Evolutionary conservation across 2,888 invertebrate species (phyloP).

Genomic region (Drosophila pegasa): DNA sequence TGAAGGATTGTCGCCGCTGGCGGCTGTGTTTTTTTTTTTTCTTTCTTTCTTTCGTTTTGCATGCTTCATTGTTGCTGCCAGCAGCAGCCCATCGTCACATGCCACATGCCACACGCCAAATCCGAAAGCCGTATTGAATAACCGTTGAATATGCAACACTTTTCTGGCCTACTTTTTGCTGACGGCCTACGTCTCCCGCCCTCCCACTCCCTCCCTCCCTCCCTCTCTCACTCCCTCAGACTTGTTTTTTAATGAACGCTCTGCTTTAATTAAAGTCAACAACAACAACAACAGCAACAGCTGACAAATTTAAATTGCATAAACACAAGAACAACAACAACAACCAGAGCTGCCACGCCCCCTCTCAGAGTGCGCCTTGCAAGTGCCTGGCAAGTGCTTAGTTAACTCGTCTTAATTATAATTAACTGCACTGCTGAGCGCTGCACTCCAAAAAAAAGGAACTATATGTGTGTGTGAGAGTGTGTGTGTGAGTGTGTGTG

Average conservation of each 20-base stretch:
- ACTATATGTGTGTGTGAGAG: neutral
- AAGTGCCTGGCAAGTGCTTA: constrained; percentile 73
- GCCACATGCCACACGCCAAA: constrained; percentile 27
- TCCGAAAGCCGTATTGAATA: constrained; percentile 65
- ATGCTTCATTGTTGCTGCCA: constrained; percentile 58
- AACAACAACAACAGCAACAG: constrained; percentile 33
- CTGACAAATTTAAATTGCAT: constrained; percentile 58
- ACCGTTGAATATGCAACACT: constrained; percentile 76
- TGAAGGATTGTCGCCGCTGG: constrained; percentile 72
- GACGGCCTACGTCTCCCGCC: neutral
- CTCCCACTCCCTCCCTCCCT: neutral
- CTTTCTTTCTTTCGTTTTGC: constrained; percentile 35
- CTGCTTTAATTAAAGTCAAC: constrained; percentile 63
- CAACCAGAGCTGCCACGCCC: neutral
- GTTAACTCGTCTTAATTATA: constrained; percentile 84
- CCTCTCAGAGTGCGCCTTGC: constrained; percentile 9
- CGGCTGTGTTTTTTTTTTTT: constrained; percentile 20
- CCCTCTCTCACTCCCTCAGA: neutral
- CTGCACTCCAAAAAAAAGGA: constrained; percentile 16
- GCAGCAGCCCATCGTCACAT: constrained; percentile 14
- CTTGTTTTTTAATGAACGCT: constrained; percentile 70
- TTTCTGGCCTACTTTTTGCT: constrained; percentile 69
- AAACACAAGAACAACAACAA: constrained; percentile 12
- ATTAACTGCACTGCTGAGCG: constrained; percentile 82
- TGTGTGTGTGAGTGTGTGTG: neutral